Evolutionary conservation across 2,888 invertebrate species (phyloP).

Genomic region (Scelioninae gen. 1): DNA sequence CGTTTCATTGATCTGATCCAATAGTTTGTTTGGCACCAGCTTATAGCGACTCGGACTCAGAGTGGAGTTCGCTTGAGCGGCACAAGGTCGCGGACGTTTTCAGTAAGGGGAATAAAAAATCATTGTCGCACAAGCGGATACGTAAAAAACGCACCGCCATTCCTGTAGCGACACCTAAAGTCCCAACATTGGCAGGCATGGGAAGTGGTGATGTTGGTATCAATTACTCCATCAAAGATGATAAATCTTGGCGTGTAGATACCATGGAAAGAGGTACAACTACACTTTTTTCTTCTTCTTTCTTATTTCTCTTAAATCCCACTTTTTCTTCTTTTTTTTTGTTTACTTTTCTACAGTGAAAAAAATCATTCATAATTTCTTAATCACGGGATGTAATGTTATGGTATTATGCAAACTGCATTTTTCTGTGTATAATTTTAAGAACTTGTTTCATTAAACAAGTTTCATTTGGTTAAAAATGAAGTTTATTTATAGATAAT

Average conservation of each 20-base stretch:
- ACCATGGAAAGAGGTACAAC: constrained; percentile 82
- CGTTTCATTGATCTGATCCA: constrained; percentile 33
- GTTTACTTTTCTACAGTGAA: neutral
- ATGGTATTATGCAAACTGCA: no score
- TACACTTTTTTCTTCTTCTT: neutral
- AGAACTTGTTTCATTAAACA: no score
- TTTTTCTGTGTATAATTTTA: no score
- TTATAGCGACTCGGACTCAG: constrained; percentile 96
- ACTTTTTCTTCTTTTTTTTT: neutral
- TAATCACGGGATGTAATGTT: no score
- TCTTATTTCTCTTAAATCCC: neutral
- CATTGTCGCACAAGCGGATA: constrained; percentile 89
- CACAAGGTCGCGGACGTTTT: constrained; percentile 87
- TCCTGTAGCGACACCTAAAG: constrained; percentile 93
- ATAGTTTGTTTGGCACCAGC: constrained; percentile 84
- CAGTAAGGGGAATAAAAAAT: constrained; percentile 88
- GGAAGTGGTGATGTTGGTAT: constrained; percentile 80
- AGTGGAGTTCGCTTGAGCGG: constrained; percentile 90
- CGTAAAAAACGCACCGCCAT: constrained; percentile 91
- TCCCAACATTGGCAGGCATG: constrained; percentile 88
- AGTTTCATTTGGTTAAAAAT: no score
- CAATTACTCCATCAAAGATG: constrained; percentile 83
- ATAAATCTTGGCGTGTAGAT: constrained; percentile 83
- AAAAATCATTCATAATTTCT: no score
- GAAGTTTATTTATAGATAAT: no score